phyloP scores from a whole-genome alignment of 2,888 invertebrate species.

The Drosophila melanosoma region DNA sequence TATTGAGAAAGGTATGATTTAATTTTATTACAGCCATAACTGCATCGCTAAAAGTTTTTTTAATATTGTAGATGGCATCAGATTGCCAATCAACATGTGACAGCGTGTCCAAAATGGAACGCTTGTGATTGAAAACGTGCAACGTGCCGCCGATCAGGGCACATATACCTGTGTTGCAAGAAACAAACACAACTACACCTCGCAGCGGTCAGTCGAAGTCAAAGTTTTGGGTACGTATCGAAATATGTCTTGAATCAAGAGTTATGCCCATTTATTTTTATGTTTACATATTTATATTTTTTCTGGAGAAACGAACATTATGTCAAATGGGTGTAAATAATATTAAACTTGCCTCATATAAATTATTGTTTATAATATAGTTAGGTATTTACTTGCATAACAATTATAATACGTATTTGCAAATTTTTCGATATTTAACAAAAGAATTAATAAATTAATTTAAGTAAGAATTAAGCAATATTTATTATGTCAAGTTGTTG shows the following conservation, averaged over 20 bases:
- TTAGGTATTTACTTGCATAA: background rate
- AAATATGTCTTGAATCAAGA: too few species aligned
- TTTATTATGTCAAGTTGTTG: background rate
- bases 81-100: conserved; percentile 93
- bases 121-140: conserved; percentile 92
- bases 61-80: conserved; percentile 89
- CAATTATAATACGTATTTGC: background rate
- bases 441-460: background rate
- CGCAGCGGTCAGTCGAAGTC: conserved; percentile 90
- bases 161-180: conserved; percentile 95
- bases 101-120: conserved; percentile 95
- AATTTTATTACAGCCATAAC: too few species aligned
- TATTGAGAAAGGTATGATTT: conserved; percentile 92
- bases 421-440: background rate
- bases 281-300: background rate
- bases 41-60: background rate
- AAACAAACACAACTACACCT: conserved; percentile 92
- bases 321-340: background rate
- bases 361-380: background rate
- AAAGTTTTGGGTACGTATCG: conserved; percentile 88
- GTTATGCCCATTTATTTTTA: background rate
- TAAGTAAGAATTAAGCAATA: background rate
- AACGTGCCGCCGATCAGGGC: conserved; percentile 93
- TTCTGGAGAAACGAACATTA: background rate
- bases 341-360: background rate